These are phyloP conservation scores for Sarcophaga bullata DNA, from an alignment of 1,140 invertebrate genomes.

Conservation along the genomic window DNA sequence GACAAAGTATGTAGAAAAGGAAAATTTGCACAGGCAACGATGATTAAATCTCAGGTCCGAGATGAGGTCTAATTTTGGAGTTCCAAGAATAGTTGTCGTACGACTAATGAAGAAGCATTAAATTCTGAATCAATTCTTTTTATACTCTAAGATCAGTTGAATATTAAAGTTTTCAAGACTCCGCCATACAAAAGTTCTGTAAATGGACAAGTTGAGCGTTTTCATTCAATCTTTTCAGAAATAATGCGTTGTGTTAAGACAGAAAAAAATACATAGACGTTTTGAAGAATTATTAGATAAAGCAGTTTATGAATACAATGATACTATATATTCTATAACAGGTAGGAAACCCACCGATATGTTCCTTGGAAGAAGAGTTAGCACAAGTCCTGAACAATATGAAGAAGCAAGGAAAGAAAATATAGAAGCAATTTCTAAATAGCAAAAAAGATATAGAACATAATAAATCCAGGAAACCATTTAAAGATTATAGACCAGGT, in stretches of 20 bases:
- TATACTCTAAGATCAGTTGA: neutral
- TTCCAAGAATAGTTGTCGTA: slow-evolving; percentile 46
- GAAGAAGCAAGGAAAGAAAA: no score
- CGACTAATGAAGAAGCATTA: slow-evolving; percentile 48
- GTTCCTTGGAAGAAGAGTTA: no score
- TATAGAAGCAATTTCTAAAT: no score
- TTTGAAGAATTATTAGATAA: slow-evolving; percentile 40
- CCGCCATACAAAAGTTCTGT: slow-evolving; percentile 14
- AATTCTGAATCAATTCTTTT: slow-evolving; percentile 40
- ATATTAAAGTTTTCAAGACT: neutral
- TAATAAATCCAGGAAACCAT: no score
- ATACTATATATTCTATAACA: no score
- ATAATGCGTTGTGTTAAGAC: slow-evolving; percentile 42
- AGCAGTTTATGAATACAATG: slow-evolving; percentile 24
- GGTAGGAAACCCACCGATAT: no score
- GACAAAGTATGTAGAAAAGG: neutral
- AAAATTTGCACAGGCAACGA: slow-evolving; percentile 7
- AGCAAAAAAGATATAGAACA: no score
- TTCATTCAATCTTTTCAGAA: slow-evolving; percentile 44
- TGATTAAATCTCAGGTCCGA: slow-evolving; percentile 30
- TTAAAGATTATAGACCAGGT: no score
- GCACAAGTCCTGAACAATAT: no score
- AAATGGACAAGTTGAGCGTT: slow-evolving; percentile 43
- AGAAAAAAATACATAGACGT: slow-evolving; percentile 5
- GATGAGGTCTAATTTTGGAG: slow-evolving; percentile 44